Evolutionary conservation across 1,140 invertebrate species (phyloP).

Genomic region (Listronotus oregonensis): DNA sequence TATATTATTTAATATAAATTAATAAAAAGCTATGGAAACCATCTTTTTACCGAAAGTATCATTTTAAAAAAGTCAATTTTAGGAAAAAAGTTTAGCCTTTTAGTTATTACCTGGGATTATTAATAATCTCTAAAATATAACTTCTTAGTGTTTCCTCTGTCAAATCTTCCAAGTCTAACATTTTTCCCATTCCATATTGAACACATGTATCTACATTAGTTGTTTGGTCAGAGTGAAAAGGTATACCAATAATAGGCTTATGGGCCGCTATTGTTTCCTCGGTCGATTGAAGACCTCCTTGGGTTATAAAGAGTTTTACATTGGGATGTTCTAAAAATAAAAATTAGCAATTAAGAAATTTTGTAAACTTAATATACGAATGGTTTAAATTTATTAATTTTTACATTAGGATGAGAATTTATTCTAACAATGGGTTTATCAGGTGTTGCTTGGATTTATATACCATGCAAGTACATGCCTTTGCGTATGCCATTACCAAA

Average conservation of each 20-base stretch:
- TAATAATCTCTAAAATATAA: conserved; percentile 34
- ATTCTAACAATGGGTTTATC: too few species aligned
- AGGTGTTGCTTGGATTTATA: too few species aligned
- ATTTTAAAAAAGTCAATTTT: too few species aligned
- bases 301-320: conserved; percentile 57
- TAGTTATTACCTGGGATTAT: conserved; percentile 37
- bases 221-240: conserved; percentile 53
- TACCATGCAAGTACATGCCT: too few species aligned
- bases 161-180: conserved; percentile 39
- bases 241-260: conserved; percentile 60
- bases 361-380: neutral
- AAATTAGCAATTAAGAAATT: neutral
- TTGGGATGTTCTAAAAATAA: conserved; percentile 55
- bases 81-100: too few species aligned
- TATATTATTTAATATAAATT: too few species aligned
- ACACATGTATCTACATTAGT: conserved; percentile 47
- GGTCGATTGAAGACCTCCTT: conserved; percentile 60
- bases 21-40: too few species aligned
- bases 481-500: too few species aligned
- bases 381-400: neutral
- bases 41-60: too few species aligned
- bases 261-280: conserved; percentile 59
- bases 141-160: conserved; percentile 24
- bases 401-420: too few species aligned
- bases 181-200: conserved; percentile 46